Conservation (phyloP, 2,888 invertebrate species). For the Meteorus cinctellus region DNA sequence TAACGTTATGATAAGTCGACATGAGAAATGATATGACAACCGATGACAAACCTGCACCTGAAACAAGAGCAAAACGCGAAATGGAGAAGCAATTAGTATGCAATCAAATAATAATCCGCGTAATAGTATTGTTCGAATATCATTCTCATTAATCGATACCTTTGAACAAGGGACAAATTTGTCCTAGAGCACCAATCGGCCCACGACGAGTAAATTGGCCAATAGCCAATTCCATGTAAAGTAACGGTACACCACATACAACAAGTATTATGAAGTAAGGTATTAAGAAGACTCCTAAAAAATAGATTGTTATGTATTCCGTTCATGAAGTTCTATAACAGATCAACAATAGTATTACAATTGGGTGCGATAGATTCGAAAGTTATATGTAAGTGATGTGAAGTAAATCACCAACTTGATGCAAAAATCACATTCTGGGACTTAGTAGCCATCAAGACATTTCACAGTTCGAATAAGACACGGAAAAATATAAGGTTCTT, state of each 20-base stretch:
- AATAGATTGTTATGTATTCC: conserved; percentile 54
- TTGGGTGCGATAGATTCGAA: too few relatives aligned
- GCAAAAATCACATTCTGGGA: not conserved
- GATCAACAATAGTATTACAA: not conserved
- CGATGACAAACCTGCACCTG: conserved; percentile 95
- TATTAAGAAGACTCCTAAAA: conserved; percentile 93
- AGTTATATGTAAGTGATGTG: too few relatives aligned
- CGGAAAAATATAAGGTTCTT: too few relatives aligned
- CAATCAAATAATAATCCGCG: not conserved
- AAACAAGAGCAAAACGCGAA: not conserved
- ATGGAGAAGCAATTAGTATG: not conserved
- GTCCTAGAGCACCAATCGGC: conserved; percentile 92
- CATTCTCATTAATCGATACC: conserved; percentile 75
- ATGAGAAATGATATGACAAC: conserved; percentile 95
- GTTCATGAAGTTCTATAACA: not conserved
- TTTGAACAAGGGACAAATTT: conserved; percentile 94
- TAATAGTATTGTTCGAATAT: not conserved
- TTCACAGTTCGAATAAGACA: too few relatives aligned
- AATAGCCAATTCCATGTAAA: conserved; percentile 94
- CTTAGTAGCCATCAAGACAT: not conserved
- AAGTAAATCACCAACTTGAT: not conserved
- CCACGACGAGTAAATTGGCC: conserved; percentile 95
- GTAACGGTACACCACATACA: conserved; percentile 91
- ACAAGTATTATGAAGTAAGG: conserved; percentile 94
- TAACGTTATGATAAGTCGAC: conserved; percentile 96